A percentile compares a stretch with the other conserved stretches of the same genome.
Conservation (phyloP, 2,797 vertebrate species). For the Caiman crocodilus region DNA sequence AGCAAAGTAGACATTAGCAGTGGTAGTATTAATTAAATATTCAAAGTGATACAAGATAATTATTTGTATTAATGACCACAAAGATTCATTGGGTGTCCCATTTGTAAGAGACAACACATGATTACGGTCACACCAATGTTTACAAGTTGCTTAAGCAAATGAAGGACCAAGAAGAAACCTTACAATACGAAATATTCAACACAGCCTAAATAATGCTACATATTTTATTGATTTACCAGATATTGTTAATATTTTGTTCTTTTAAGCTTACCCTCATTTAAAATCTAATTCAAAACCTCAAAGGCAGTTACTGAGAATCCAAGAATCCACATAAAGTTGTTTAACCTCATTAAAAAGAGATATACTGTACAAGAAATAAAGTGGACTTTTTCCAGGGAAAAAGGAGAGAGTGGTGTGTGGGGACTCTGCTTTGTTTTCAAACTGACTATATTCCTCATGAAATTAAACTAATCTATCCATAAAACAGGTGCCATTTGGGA, state of each 20-base stretch:
- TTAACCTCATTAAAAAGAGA: not conserved
- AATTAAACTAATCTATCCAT: not conserved
- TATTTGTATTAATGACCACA: not conserved
- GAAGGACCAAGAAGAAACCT: not conserved
- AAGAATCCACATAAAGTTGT: not conserved
- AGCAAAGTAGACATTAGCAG: not conserved
- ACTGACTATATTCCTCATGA: not conserved
- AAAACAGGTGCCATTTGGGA: not conserved
- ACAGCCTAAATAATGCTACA: not conserved
- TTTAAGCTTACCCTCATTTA: not conserved
- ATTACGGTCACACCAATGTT: not conserved
- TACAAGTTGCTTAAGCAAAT: too few relatives aligned
- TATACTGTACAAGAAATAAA: not conserved
- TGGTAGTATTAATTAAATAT: not conserved
- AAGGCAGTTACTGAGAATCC: not conserved
- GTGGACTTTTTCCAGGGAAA: not conserved
- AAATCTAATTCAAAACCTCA: not conserved
- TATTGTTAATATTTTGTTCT: not conserved
- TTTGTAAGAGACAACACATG: not conserved
- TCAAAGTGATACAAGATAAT: not conserved
- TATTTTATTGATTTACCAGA: not conserved
- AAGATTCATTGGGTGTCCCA: not conserved
- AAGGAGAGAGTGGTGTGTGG: too few relatives aligned
- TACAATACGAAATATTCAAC: not conserved
- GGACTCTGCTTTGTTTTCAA: not conserved